phyloP scores from a whole-genome alignment of 1,140 invertebrate genomes.

The Archivesica marissinica region DNA sequence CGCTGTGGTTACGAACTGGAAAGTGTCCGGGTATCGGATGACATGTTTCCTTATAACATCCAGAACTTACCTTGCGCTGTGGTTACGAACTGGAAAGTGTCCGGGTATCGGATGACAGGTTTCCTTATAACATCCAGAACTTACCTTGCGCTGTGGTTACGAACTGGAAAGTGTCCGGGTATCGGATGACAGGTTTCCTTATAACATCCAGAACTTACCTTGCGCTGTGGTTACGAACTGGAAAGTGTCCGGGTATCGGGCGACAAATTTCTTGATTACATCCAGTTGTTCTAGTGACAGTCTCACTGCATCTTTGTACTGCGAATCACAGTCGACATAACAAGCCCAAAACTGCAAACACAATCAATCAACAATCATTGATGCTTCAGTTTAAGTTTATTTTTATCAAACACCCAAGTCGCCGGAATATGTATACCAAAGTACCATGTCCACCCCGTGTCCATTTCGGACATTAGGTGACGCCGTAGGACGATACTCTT shows the following conservation, averaged over 20 bases:
- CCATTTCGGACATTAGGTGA: too few relatives aligned
- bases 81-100: conserved; percentile 90
- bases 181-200: conserved; percentile 91
- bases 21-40: conserved; percentile 90
- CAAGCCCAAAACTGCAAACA: conserved; percentile 94
- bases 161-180: conserved; percentile 90
- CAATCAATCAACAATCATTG: too few relatives aligned
- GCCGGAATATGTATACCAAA: too few relatives aligned
- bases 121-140: conserved; percentile 94
- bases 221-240: conserved; percentile 90
- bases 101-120: conserved; percentile 91
- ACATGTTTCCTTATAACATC: conserved; percentile 93
- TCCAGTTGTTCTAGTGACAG: conserved; percentile 94
- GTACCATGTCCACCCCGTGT: too few relatives aligned
- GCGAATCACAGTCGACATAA: conserved; percentile 93
- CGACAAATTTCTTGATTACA: conserved; percentile 92
- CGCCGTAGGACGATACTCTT: too few relatives aligned
- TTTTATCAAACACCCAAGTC: too few relatives aligned
- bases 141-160: conserved; percentile 91
- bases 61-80: conserved; percentile 91
- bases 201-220: conserved; percentile 92
- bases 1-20: conserved; percentile 91
- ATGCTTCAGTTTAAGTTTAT: too few relatives aligned
- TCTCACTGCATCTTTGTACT: conserved; percentile 93
- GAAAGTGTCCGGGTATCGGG: conserved; percentile 91